These are phyloP conservation scores for Trichoplusia ni DNA, from an alignment of 1,140 invertebrate species.

Conservation along the genomic window DNA sequence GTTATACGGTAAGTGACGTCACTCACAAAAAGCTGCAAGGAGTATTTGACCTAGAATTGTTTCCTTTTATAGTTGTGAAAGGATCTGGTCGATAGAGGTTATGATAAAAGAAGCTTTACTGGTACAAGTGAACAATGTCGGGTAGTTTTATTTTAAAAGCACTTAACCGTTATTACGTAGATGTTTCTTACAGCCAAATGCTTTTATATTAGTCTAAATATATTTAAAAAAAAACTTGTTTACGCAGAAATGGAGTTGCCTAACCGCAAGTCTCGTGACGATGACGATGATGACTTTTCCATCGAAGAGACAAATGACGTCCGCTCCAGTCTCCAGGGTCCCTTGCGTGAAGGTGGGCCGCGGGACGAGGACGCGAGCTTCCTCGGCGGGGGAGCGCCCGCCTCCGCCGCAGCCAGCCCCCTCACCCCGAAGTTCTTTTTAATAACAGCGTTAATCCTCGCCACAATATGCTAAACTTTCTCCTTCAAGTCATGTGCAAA, in stretches of 20 bases:
- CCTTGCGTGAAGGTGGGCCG: slow-evolving; percentile 69
- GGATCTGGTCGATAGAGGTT: no score
- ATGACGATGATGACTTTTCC: slow-evolving; percentile 63
- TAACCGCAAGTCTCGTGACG: slow-evolving; percentile 66
- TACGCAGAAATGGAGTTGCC: slow-evolving; percentile 78
- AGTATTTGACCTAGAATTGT: not conserved
- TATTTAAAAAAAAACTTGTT: not conserved
- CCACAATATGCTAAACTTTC: slow-evolving; percentile 60
- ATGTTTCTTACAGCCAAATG: not conserved
- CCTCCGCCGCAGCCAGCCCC: slow-evolving; percentile 36
- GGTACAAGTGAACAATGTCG: no score
- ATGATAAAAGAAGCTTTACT: no score
- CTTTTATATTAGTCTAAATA: not conserved
- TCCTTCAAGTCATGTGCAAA: slow-evolving; percentile 53
- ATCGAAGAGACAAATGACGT: slow-evolving; percentile 73
- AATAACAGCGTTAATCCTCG: slow-evolving; percentile 61
- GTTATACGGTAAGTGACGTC: slow-evolving; percentile 88
- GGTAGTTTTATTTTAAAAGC: no score
- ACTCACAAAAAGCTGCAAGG: no score
- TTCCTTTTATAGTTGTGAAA: no score
- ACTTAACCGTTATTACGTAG: no score
- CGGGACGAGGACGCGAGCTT: slow-evolving; percentile 67
- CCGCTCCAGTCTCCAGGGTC: slow-evolving; percentile 72
- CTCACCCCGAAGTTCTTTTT: slow-evolving; percentile 53
- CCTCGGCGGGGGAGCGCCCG: slow-evolving; percentile 62